Evolutionary conservation across 2,113 vertebrate species (phyloP), one percentile per base, ranked within the genome.

Genomic region (Ceratotherium simum): DNA sequence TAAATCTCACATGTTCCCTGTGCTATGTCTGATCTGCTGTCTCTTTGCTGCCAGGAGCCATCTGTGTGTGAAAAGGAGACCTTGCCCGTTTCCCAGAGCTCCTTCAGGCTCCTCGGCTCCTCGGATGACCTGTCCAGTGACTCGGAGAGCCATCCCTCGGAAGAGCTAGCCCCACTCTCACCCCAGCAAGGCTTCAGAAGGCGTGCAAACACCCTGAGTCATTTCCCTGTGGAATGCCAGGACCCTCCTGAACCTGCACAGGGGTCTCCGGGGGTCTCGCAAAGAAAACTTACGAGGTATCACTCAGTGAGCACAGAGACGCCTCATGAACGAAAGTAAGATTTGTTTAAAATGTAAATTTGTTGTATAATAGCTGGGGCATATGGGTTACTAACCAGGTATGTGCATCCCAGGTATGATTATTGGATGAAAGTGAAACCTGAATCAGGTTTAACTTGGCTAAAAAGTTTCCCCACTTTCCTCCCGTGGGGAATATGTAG

Each of bases 251-350:
- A 92, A 90, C 97, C 87, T 31, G 94, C 70, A 0, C 99, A 99
- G 98, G 98, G 98, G 13, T 98, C 98, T 0, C 98, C 99, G 0
- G 98, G 99, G n/a, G 95, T 99, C 97, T 97, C 98, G 20, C 99
- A 99, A 79, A 99, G 99, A 97, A 99, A 99, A 96, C 99, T 99
- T 72, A 99, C 99, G 98, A 99, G 99, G 97, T 99, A 99, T 98
- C 99, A 99, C 99, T 99, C 99, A 3, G 99, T 99, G 99, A 99
- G 99, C 99, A 99, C 99, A 67, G 99, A 99, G 98, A 99, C 99
- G 11, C 99, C 99, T 92, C 99, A 99, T 79, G 99, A 99, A 95
- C 99, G 98, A 99, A 95, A 95, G 98, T 98, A 97, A 98, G 98
- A 94, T 60, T 92, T 80, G 42, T 73, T 96, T 73, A 84, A 67